phyloP scores from a whole-genome alignment of 2,113 vertebrate genomes.

The Psittacula cyanocephala region DNA sequence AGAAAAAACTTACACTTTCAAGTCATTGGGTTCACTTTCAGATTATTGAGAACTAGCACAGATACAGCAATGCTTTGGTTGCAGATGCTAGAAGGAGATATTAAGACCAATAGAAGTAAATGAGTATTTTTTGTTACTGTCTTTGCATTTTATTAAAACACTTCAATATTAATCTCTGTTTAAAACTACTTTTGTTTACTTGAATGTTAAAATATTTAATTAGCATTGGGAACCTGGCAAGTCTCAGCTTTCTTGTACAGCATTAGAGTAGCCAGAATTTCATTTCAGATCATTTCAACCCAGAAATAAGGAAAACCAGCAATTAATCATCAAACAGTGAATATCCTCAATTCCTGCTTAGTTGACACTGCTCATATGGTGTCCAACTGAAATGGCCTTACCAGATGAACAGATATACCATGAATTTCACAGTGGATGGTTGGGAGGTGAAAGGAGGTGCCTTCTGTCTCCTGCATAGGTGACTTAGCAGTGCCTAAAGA shows the following conservation, averaged over 20 bases:
- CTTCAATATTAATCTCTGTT: conserved; percentile 28
- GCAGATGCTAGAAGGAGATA: background rate
- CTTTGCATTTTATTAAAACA: conserved; percentile 36
- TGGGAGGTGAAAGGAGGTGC: background rate
- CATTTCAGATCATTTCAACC: background rate
- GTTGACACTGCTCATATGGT: background rate
- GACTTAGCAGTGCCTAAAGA: background rate
- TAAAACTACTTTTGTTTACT: conserved; percentile 1
- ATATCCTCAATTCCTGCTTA: background rate
- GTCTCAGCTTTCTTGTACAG: background rate
- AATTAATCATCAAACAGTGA: background rate
- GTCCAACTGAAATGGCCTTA: background rate
- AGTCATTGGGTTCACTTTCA: background rate
- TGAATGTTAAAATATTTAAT: conserved; percentile 1
- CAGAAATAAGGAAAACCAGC: background rate
- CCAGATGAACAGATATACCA: background rate
- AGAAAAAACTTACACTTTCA: background rate
- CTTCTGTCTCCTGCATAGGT: background rate
- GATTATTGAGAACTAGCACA: background rate
- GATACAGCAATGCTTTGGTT: background rate
- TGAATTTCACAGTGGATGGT: background rate
- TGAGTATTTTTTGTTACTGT: conserved; percentile 11
- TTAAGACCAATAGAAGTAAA: background rate
- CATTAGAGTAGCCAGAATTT: background rate
- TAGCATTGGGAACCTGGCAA: background rate